Conservation (phyloP, 2,797 vertebrate species). For the Cygnus olor region DNA sequence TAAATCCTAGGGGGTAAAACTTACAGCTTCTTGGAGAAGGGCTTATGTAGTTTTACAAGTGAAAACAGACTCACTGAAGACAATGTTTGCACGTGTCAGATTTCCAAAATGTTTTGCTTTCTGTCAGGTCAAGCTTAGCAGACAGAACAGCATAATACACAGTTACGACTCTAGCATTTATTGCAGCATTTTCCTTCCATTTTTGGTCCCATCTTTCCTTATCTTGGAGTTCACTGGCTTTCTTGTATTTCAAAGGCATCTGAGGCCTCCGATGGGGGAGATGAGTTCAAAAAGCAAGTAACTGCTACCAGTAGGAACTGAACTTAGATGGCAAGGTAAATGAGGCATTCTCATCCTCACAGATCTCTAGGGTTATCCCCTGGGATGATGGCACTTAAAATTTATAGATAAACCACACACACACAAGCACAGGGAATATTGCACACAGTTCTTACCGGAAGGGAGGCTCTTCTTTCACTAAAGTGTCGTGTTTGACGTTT, state of each 20-base stretch:
- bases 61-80: neutral
- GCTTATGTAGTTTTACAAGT: neutral
- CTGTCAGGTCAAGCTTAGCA: neutral
- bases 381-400: neutral
- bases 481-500: slow-evolving; percentile 69
- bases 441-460: slow-evolving; percentile 82
- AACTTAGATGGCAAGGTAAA: neutral
- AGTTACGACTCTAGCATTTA: neutral
- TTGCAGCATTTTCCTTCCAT: neutral
- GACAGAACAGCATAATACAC: neutral
- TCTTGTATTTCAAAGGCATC: neutral
- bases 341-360: neutral
- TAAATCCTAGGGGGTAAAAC: neutral
- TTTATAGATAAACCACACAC: neutral
- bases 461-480: slow-evolving; percentile 86
- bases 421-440: neutral
- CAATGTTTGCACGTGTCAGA: neutral
- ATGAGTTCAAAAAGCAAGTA: neutral
- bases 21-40: neutral
- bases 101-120: neutral
- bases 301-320: neutral
- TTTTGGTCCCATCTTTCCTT: neutral
- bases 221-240: neutral
- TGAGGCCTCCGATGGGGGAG: neutral
- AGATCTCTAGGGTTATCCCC: neutral